phyloP scores from a whole-genome alignment of 2,797 vertebrate species.

The Gouania willdenowi region DNA sequence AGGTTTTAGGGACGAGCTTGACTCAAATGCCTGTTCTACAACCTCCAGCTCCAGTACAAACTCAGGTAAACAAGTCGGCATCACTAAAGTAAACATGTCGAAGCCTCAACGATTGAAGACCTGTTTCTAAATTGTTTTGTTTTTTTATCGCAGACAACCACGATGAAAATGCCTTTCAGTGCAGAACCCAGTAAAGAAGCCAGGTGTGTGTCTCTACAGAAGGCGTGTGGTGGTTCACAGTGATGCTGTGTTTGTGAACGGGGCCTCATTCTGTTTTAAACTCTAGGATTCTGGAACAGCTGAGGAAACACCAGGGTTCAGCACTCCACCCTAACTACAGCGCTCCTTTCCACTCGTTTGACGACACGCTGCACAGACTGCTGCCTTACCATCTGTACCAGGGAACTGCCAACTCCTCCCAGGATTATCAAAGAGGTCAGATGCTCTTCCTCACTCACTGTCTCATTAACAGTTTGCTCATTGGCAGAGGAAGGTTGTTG shows the following conservation, averaged over 20 bases:
- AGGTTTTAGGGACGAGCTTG: constrained; percentile 69
- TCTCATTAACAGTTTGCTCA: too few relatives aligned
- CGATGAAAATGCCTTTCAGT: constrained; percentile 80
- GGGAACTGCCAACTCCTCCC: constrained; percentile 82
- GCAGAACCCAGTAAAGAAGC: constrained; percentile 93
- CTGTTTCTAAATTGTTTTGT: constrained; percentile 4
- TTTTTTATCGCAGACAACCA: constrained; percentile 61
- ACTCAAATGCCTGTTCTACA: constrained; percentile 71
- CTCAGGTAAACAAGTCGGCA: constrained; percentile 77
- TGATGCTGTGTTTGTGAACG: background rate
- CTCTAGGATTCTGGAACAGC: constrained; percentile 87
- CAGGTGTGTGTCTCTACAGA: constrained; percentile 68
- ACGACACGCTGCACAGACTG: constrained; percentile 84
- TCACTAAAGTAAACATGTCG: too few relatives aligned
- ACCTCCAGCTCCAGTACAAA: constrained; percentile 58
- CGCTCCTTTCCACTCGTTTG: constrained; percentile 83
- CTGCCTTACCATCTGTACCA: constrained; percentile 96
- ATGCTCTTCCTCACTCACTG: too few relatives aligned
- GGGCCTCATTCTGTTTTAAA: too few relatives aligned
- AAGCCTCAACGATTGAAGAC: too few relatives aligned
- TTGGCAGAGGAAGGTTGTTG: too few relatives aligned
- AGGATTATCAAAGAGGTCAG: constrained; percentile 84
- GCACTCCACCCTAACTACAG: constrained; percentile 91
- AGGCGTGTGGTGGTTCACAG: background rate
- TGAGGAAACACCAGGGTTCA: constrained; percentile 90